Base-by-base conservation (phyloP, 2,888 invertebrate genomes). In the Nomada lathburiana region DNA sequence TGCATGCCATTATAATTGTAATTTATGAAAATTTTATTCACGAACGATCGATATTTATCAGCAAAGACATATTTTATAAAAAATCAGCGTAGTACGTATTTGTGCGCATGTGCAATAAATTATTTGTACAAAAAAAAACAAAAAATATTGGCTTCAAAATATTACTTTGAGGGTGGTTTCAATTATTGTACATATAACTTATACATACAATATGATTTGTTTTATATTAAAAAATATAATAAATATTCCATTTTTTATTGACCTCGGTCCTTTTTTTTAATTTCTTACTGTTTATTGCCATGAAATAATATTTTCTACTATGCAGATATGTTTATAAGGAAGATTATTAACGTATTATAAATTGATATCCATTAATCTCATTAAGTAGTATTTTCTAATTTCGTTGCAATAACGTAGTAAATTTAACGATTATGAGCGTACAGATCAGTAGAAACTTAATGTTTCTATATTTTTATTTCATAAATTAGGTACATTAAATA, bases 141-240 rank as follows among this genome's bases (percentile, higher is more conserved):
- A 18, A 11, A 68, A 68, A 36, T 36, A 50, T 75, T 80, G 72
- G 85, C 88, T 90, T 91, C 88, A 73, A 82, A 85, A 86, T 86
- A 86, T 90, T 89, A 85, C 86, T 90, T 90, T 86, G 87, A 89
- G 87, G 88, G 89, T 90, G 90, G 90, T 92, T 92, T 92, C 90
- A 91, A 92, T 92, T 92, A 92, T 92, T 93, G 93, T 93, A 92
- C 86, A 92, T 92, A 93, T 89, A 86, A 90, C 84, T 83, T 91
- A 90, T 91, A 90, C 86, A 91, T 90, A 91, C 79, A 83, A 89
- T 89, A 91, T 89, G 88, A 92, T 91, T 91, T 90, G 91, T 91
- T 92, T 91, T 90, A 90, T 89, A 89, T 89, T 84, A 88, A 89
- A 90, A 85, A 88, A 79, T 83, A 73, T 89, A 90, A 88, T 87